Percentiles rank a stretch among this genome's conserved stretches.
Evolutionary conservation across 2,797 vertebrate genomes (phyloP).

Genomic region (Hoplostethus atlanticus): DNA sequence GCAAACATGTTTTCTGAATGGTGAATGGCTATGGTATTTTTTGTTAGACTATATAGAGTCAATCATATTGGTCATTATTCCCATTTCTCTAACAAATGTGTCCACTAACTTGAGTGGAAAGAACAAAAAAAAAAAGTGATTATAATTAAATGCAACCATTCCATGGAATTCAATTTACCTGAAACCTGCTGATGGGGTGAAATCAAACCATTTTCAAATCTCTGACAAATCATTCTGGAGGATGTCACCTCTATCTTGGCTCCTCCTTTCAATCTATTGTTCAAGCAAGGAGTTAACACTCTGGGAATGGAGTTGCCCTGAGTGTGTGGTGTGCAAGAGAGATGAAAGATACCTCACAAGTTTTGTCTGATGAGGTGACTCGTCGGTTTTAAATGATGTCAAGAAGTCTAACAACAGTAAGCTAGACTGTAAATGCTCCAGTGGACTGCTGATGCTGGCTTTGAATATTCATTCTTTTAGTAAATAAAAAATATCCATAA

Average conservation of each 20-base stretch:
- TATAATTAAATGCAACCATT: conserved; percentile 37
- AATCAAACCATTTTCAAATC: conserved; percentile 23
- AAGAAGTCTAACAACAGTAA: conserved; percentile 48
- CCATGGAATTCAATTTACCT: conserved; percentile 26
- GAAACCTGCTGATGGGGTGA: conserved; percentile 45
- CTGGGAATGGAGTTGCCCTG: conserved; percentile 16
- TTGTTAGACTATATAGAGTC: conserved; percentile 27
- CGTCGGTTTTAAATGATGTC: conserved; percentile 84
- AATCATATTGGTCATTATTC: conserved; percentile 24
- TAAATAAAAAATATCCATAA: conserved; percentile 52
- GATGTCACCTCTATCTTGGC: conserved; percentile 18
- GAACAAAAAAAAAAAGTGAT: conserved; percentile 17
- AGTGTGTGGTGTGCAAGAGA: conserved; percentile 33
- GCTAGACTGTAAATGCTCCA: conserved; percentile 53
- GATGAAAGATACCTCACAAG: conserved; percentile 73
- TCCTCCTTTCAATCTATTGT: conserved; percentile 33
- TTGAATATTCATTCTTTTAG: conserved; percentile 62
- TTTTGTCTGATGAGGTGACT: conserved; percentile 68
- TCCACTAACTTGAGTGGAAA: conserved; percentile 50
- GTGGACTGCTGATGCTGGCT: conserved; percentile 58
- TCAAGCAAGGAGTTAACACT: conserved; percentile 34
- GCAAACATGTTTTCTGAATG: conserved; percentile 68
- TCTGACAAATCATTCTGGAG: conserved; percentile 48
- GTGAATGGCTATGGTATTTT: conserved; percentile 46
- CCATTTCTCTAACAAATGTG: conserved; percentile 54